Evolutionary conservation across 2,888 invertebrate species (phyloP).

Genomic region (Ophioninae sp.): DNA sequence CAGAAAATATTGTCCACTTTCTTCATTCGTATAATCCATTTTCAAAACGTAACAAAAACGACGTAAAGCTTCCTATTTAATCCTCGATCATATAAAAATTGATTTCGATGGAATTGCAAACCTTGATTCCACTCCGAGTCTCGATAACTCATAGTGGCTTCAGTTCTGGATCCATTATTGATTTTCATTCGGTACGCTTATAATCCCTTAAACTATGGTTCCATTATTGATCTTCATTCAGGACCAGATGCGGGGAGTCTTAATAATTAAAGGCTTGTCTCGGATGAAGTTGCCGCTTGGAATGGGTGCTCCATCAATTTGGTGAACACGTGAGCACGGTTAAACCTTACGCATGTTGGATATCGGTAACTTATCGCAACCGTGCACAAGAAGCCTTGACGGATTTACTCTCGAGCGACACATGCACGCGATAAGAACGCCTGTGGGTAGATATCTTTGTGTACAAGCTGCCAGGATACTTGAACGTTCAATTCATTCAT

Average conservation of each 20-base stretch:
- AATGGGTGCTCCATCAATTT: conserved; percentile 47
- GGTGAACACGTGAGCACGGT: not conserved
- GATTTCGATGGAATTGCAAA: not conserved
- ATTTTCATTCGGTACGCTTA: conserved; percentile 46
- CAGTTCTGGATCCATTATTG: conserved; percentile 20
- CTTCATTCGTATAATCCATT: too few species aligned
- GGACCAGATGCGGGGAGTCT: conserved; percentile 39
- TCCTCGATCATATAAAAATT: not conserved
- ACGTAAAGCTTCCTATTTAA: not conserved
- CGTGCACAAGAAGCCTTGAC: conserved; percentile 52
- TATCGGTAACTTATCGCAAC: conserved; percentile 17
- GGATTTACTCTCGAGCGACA: conserved; percentile 59
- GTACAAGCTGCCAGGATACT: conserved; percentile 8
- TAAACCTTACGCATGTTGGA: not conserved
- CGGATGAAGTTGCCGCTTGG: conserved; percentile 39
- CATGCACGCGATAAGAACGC: conserved; percentile 59
- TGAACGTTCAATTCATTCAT: conserved; percentile 20
- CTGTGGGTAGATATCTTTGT: conserved; percentile 26
- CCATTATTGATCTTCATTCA: conserved; percentile 51
- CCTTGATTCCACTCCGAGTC: not conserved
- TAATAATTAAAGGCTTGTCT: conserved; percentile 61
- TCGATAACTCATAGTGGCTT: not conserved
- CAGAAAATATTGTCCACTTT: too few species aligned
- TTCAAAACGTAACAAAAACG: not conserved
- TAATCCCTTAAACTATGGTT: not conserved